Evolutionary conservation across 2,888 invertebrate genomes (phyloP).

Genomic region (Apoda limacodes): DNA sequence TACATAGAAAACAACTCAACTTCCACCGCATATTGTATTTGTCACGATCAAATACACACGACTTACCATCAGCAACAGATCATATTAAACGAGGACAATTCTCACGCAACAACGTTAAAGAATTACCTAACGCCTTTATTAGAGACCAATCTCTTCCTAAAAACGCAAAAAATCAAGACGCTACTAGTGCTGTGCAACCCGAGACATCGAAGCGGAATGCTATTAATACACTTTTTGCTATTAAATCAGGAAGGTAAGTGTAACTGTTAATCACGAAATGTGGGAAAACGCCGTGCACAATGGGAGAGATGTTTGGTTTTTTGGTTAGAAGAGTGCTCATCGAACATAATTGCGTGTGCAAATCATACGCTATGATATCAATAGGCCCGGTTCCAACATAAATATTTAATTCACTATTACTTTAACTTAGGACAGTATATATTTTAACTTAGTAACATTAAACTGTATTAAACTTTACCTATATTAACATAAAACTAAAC

Average conservation of each 20-base stretch:
- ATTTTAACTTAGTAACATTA: too few relatives aligned
- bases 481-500: too few relatives aligned
- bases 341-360: constrained; percentile 56
- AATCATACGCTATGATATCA: constrained; percentile 40
- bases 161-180: constrained; percentile 31
- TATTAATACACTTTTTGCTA: constrained; percentile 59
- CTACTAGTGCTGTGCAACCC: constrained; percentile 28
- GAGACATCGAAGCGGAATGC: constrained; percentile 48
- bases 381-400: constrained; percentile 13
- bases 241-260: constrained; percentile 55
- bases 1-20: too few relatives aligned
- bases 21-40: too few relatives aligned
- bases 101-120: constrained; percentile 11
- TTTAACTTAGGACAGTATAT: too few relatives aligned
- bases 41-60: too few relatives aligned
- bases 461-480: too few relatives aligned
- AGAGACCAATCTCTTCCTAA: constrained; percentile 36
- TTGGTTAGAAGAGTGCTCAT: constrained; percentile 63
- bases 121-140: constrained; percentile 36
- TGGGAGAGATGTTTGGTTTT: constrained; percentile 55
- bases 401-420: too few relatives aligned
- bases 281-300: constrained; percentile 60
- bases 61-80: too few relatives aligned
- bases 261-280: constrained; percentile 65
- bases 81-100: constrained; percentile 11